A percentile compares a stretch with the other conserved stretches of the same genome.
These are phyloP conservation scores for Pseudomugil tenellus DNA, from an alignment of 2,797 vertebrate genomes.

Conservation along the genomic window DNA sequence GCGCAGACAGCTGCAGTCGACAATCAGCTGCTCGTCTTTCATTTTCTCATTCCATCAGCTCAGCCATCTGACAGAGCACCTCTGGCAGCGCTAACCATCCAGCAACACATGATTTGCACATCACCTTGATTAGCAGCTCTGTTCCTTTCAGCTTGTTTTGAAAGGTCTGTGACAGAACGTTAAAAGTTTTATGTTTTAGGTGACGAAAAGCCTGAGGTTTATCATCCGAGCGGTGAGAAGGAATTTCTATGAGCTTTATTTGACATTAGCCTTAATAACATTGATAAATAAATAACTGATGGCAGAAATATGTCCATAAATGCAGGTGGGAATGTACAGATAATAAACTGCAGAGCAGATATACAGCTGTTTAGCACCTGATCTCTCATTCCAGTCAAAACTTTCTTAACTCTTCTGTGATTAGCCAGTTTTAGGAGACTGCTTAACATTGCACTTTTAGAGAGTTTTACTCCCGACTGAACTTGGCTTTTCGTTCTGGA, in stretches of 20 bases:
- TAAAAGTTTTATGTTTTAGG: slow-evolving; percentile 63
- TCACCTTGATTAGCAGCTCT: slow-evolving; percentile 40
- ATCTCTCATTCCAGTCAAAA: slow-evolving; percentile 36
- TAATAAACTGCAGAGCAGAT: not conserved
- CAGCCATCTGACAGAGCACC: slow-evolving; percentile 40
- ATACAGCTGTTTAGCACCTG: slow-evolving; percentile 35
- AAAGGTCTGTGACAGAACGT: slow-evolving; percentile 54
- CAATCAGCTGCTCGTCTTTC: slow-evolving; percentile 37
- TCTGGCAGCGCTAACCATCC: slow-evolving; percentile 47
- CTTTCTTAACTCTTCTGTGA: slow-evolving; percentile 40
- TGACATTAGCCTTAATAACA: slow-evolving; percentile 45
- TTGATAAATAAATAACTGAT: slow-evolving; percentile 36
- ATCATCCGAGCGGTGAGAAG: slow-evolving; percentile 28
- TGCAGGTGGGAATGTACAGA: not conserved
- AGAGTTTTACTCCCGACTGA: slow-evolving; percentile 43
- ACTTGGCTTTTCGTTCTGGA: slow-evolving; percentile 46
- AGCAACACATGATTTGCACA: slow-evolving; percentile 65
- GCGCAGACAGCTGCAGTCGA: slow-evolving; percentile 31
- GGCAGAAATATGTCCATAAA: not conserved
- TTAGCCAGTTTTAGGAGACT: slow-evolving; percentile 56
- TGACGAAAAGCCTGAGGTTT: slow-evolving; percentile 47
- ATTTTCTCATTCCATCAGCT: slow-evolving; percentile 39
- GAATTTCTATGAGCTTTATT: slow-evolving; percentile 39
- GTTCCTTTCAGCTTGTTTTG: slow-evolving; percentile 40
- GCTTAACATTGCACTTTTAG: slow-evolving; percentile 52